Base-by-base conservation (phyloP, 2,113 vertebrate species). In the Oplegnathus fasciatus region DNA sequence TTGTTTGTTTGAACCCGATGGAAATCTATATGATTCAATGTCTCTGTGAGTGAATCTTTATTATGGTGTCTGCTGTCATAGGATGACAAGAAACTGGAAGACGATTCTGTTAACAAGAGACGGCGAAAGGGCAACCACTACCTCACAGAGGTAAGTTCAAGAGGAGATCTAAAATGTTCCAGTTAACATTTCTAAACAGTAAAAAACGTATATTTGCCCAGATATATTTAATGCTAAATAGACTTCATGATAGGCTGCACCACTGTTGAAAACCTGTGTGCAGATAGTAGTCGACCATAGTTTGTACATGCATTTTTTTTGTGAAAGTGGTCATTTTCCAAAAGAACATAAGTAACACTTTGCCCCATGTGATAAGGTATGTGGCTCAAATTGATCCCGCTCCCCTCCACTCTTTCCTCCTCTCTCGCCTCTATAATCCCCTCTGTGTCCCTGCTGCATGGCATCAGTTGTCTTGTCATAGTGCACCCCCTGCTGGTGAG, bases 101-200 rank as follows among this genome's bases (percentile, higher is more conserved):
- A 98, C 0, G 97, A 99, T 71, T 93, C 92, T n/a, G 86, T 94
- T 1, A 97, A 96, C 94, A 99, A 98, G 90, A 96, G 97, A 75
- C 95, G 97, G 66, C 94, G 97, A 57, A 98, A 95, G 80, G 96
- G 95, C 26, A 86, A 95, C 46, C 88, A 89, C 86, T 95, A 96
- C 89, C 93, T 97, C 24, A 95, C 96, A 15, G 97, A 98, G 97
- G 98, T 99, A 15, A 0, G 95, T 95, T 44, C 24, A 40, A 8
- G 17, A 10, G 1, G 15, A 24, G 32, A 28, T 32, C 15, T 7
- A 2, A 60, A 34, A 18, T 68, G 37, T 32, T n/a, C 4, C 4
- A 1, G 13, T 22, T 50, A 7, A 17, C 15, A 48, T 20, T 50
- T 50, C 17, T 8, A 50, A 50, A 50, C 18, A 8, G 18, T 50